Evolutionary conservation across 2,888 invertebrate genomes (phyloP).

Genomic region (Pseudococcus viburni): DNA sequence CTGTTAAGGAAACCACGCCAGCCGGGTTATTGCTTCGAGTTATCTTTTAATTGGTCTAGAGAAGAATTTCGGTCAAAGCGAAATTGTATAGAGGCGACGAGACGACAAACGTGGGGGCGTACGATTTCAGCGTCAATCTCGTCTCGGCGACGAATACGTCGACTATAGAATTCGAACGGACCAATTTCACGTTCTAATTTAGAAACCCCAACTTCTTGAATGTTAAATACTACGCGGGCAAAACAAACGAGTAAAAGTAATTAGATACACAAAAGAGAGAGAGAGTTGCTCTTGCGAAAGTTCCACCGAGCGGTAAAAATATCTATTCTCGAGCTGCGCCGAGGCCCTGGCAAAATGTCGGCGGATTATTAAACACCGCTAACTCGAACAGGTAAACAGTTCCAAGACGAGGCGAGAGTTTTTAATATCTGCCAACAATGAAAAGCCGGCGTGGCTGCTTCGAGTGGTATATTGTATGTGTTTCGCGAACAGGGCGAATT

Average conservation of each 20-base stretch:
- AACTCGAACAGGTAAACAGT: conserved; percentile 32
- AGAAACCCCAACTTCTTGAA: conserved; percentile 12
- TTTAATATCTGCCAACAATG: conserved; percentile 21
- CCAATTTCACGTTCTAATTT: conserved; percentile 34
- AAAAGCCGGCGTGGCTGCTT: neutral
- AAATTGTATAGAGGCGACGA: neutral
- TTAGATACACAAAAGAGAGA: conserved; percentile 23
- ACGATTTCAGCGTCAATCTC: neutral
- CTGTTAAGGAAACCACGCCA: conserved; percentile 20
- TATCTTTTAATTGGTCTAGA: conserved; percentile 32
- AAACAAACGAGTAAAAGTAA: conserved; percentile 42
- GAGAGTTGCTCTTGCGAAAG: neutral
- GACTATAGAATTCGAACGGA: neutral
- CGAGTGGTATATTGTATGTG: neutral
- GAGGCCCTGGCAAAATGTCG: neutral
- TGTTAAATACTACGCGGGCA: neutral
- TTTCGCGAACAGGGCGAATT: neutral
- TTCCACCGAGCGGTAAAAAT: conserved; percentile 15
- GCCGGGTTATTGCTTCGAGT: conserved; percentile 20
- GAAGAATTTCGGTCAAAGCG: conserved; percentile 17
- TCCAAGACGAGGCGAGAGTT: neutral
- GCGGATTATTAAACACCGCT: conserved; percentile 3
- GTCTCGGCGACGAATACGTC: conserved; percentile 13
- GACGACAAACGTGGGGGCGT: too few relatives aligned
- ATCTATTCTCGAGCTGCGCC: neutral